Evolutionary conservation across 2,888 invertebrate species (phyloP).

Genomic region (Phyllotreta cruciferae): DNA sequence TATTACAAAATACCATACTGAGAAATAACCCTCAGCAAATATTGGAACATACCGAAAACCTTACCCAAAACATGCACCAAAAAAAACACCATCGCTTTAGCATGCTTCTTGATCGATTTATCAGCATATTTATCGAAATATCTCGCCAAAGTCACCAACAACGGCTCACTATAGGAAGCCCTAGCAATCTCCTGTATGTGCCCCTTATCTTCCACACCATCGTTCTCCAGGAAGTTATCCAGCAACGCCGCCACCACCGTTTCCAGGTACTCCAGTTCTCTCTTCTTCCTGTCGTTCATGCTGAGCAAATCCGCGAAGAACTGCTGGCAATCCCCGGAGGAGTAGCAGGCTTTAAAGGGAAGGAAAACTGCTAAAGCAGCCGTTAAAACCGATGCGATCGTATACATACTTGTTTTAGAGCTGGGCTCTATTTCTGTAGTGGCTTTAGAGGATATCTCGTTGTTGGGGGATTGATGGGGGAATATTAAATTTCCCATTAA

Average conservation of each 20-base stretch:
- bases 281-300: slow-evolving; percentile 22
- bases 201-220: slow-evolving; percentile 1
- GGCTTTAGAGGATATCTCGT: slow-evolving; percentile 5
- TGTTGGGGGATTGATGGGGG: not conserved
- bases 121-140: slow-evolving; percentile 37
- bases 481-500: not conserved
- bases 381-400: slow-evolving; percentile 16
- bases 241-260: slow-evolving; percentile 29
- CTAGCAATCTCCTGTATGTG: slow-evolving; percentile 20
- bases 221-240: slow-evolving; percentile 33
- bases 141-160: slow-evolving; percentile 30
- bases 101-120: slow-evolving; percentile 29
- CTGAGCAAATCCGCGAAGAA: slow-evolving; percentile 7
- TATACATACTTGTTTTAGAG: slow-evolving; percentile 10
- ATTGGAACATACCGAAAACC: slow-evolving; percentile 22
- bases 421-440: not conserved
- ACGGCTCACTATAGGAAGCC: slow-evolving; percentile 22
- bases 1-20: slow-evolving; percentile 27
- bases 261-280: slow-evolving; percentile 30
- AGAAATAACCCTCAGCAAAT: slow-evolving; percentile 9
- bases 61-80: slow-evolving; percentile 32
- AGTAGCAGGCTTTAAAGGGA: slow-evolving; percentile 18
- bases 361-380: slow-evolving; percentile 15
- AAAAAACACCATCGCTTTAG: slow-evolving; percentile 31
- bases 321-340: slow-evolving; percentile 21